Evolutionary conservation across 2,797 vertebrate genomes (phyloP), one percentile per base, ranked within the genome.

Genomic region (Enoplosus armatus): DNA sequence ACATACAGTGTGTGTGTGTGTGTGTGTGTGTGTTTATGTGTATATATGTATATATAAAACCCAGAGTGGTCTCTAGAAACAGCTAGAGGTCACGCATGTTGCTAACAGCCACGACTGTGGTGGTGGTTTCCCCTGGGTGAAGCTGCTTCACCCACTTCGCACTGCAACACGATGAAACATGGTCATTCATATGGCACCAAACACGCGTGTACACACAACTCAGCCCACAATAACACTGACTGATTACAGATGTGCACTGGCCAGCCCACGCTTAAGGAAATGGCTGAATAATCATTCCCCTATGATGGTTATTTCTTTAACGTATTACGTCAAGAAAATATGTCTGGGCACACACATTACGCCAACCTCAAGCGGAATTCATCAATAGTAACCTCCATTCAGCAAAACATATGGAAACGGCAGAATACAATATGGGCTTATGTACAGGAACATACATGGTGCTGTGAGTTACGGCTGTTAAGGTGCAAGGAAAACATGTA

Each of bases 221-320:
- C 62, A 15, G 55, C 64, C 68, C 80, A 76, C 84, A 87, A 70
- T 72, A 84, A 85, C 82, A 84, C 55, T 64, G 73, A 81, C 83
- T 84, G 80, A 86, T 60, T 72, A 74, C 84, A 84, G 80, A 85
- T 79, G 78, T 79, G 61, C 8, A 6, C 65, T 45, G 72, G 63
- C 54, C 65, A 68, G 63, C 43, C 29, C 20, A 4, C 10, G n/a
- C 58, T 37, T 29, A 70, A 77, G 75, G 74, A 80, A 89, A 75
- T 45, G 59, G 78, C 45, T 83, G 56, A 87, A 87, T 89, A 89
- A 91, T 83, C 87, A 51, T 77, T 79, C 77, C 83, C 51, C 73
- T 37, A 26, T 89, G 84, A 91, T 72, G 64, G 75, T 61, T 68
- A 55, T 82, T 85, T 84, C 72, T 88, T 77, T 48, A 70, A 87